These are phyloP conservation scores for Heliopora coerulea DNA, from an alignment of 92 coral and sea anemone genomes.

Conservation along the genomic window DNA sequence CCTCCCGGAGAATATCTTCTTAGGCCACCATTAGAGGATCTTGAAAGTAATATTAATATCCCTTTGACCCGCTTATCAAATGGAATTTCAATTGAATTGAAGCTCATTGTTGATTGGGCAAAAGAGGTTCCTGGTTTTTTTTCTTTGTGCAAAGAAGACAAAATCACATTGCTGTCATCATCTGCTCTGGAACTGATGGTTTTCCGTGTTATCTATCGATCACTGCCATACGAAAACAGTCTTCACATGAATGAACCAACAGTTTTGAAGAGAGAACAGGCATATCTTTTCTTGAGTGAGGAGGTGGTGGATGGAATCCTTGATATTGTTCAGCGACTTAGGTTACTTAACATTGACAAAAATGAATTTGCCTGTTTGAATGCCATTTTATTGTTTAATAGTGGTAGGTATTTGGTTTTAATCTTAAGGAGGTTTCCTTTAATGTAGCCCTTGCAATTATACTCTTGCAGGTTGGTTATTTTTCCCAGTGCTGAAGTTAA, in stretches of 20 bases:
- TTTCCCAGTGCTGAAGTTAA: too few relatives aligned
- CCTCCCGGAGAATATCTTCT: constrained; percentile 80
- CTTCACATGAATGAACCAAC: constrained; percentile 82
- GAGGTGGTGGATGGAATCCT: constrained; percentile 88
- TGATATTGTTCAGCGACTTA: constrained; percentile 80
- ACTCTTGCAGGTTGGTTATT: too few relatives aligned
- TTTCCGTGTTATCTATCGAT: constrained; percentile 81
- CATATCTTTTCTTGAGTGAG: constrained; percentile 71
- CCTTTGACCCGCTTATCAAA: constrained; percentile 74
- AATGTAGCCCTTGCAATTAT: too few relatives aligned
- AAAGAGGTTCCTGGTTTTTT: constrained; percentile 87
- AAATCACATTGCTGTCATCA: constrained; percentile 76
- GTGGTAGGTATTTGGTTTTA: constrained; percentile 59
- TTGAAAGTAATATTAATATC: constrained; percentile 57
- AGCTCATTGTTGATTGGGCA: constrained; percentile 95
- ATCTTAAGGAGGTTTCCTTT: too few relatives aligned
- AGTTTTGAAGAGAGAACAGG: constrained; percentile 58
- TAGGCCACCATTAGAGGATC: constrained; percentile 47
- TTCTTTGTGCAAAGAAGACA: constrained; percentile 66
- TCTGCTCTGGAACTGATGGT: constrained; percentile 94
- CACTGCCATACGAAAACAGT: constrained; percentile 72
- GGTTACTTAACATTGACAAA: constrained; percentile 75
- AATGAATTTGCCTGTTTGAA: constrained; percentile 92
- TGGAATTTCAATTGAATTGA: constrained; percentile 81
- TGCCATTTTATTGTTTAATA: constrained; percentile 85